Percentiles rank a stretch among this genome's conserved stretches.
These are phyloP conservation scores for Drosophila acutilabella DNA, from an alignment of 2,888 invertebrate genomes.

Conservation along the genomic window DNA sequence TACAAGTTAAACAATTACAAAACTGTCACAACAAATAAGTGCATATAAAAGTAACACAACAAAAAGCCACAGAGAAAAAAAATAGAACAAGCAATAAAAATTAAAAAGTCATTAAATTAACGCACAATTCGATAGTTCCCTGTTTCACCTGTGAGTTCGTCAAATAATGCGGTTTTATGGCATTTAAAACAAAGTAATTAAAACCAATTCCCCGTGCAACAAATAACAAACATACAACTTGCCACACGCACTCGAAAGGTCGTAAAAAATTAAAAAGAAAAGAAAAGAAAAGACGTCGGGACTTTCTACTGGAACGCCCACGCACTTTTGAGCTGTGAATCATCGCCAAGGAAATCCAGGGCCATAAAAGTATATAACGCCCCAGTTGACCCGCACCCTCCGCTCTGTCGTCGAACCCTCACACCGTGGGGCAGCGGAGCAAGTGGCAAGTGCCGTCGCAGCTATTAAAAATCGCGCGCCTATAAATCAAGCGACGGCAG, in stretches of 20 bases:
- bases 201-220: conserved; percentile 43
- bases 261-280: conserved; percentile 53
- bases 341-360: conserved; percentile 51
- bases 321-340: conserved; percentile 54
- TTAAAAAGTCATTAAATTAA: conserved; percentile 75
- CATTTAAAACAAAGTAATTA: conserved; percentile 78
- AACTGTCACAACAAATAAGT: conserved; percentile 67
- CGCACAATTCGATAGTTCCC: conserved; percentile 48
- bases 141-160: conserved; percentile 29
- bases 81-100: conserved; percentile 40
- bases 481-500: conserved; percentile 75
- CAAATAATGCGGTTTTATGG: conserved; percentile 57
- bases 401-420: neutral
- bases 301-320: conserved; percentile 43
- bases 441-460: conserved; percentile 65
- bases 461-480: conserved; percentile 74
- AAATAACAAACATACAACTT: conserved; percentile 22
- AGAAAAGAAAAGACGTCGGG: conserved; percentile 25
- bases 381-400: conserved; percentile 55
- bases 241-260: conserved; percentile 59
- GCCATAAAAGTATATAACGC: conserved; percentile 69
- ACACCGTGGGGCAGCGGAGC: neutral
- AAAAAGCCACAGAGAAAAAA: neutral
- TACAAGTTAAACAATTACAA: conserved; percentile 31
- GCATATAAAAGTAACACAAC: conserved; percentile 44